Conservation (phyloP, 2,113 vertebrate species). For the Ailuropoda melanoleuca region DNA sequence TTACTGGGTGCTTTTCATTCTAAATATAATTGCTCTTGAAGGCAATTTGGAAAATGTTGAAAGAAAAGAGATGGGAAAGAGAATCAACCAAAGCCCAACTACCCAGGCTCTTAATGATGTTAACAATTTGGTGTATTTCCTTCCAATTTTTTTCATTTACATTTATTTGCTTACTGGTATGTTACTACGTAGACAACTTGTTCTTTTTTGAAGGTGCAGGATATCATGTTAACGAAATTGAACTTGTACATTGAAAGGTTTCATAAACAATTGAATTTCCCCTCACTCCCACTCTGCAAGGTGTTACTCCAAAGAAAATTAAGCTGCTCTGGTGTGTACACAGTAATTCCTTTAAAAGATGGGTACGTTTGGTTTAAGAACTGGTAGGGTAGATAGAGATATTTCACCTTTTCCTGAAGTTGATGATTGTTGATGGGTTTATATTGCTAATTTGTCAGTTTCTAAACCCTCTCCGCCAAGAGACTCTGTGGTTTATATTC, state of each 20-base stretch:
- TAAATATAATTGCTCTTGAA: not conserved
- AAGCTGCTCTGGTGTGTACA: not conserved
- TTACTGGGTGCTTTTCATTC: not conserved
- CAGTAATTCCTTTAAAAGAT: not conserved
- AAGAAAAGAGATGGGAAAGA: not conserved
- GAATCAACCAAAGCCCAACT: not conserved
- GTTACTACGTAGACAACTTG: not conserved
- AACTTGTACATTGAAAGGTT: not conserved
- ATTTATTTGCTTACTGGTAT: not conserved
- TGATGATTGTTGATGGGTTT: not conserved
- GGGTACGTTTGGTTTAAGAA: not conserved
- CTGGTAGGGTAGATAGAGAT: not conserved
- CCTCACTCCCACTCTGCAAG: not conserved
- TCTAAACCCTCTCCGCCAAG: not conserved
- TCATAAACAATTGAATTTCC: not conserved
- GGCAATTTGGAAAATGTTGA: not conserved
- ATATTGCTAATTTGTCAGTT: not conserved
- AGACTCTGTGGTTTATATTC: not conserved
- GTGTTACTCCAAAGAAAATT: conserved; percentile 21
- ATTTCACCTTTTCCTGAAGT: not conserved
- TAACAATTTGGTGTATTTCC: not conserved
- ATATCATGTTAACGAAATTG: not conserved
- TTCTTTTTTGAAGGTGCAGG: not conserved
- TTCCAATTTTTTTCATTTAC: not conserved
- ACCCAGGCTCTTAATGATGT: not conserved